Percentiles rank a stretch among this genome's conserved stretches.
These are phyloP conservation scores for Dendrolimus kikuchii DNA, from an alignment of 1,140 invertebrate species.

Conservation along the genomic window DNA sequence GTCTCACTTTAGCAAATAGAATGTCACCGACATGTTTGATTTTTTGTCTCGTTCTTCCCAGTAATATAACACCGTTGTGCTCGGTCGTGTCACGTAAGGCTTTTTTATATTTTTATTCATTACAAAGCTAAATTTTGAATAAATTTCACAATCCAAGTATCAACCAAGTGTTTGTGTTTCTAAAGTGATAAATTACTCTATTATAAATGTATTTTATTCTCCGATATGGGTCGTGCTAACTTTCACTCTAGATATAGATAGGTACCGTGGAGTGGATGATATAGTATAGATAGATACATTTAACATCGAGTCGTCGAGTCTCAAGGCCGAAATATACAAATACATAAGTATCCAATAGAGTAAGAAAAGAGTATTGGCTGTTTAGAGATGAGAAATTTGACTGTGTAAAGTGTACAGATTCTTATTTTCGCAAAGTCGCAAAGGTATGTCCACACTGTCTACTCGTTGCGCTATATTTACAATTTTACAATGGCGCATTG, in stretches of 20 bases:
- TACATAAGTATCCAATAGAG: constrained; percentile 44
- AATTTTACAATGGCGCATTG: constrained; percentile 7
- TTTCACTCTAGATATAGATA: constrained; percentile 70
- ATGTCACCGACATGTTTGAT: constrained; percentile 51
- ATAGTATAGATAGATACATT: constrained; percentile 55
- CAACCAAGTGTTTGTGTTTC: constrained; percentile 23
- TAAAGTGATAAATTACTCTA: constrained; percentile 20
- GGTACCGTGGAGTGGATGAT: constrained; percentile 60
- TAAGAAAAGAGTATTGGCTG: constrained; percentile 49
- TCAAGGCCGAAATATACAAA: constrained; percentile 70
- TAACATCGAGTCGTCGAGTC: constrained; percentile 61
- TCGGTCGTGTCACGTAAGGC: constrained; percentile 71
- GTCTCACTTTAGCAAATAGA: constrained; percentile 55
- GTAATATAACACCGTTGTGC: constrained; percentile 72
- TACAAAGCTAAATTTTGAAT: constrained; percentile 41
- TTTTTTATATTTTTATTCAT: constrained; percentile 64
- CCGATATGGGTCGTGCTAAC: constrained; percentile 59
- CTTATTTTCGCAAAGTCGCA: no score
- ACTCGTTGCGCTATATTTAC: background rate
- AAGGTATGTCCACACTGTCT: background rate
- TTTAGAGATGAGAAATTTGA: constrained; percentile 38
- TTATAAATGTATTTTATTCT: constrained; percentile 19
- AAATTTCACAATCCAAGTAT: constrained; percentile 26
- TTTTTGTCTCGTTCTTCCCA: constrained; percentile 60
- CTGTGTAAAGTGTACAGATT: no score